Percentiles rank a stretch among this genome's conserved stretches.
Conservation (phyloP, 1,140 invertebrate genomes). For the Drosophila sturtevanti region DNA sequence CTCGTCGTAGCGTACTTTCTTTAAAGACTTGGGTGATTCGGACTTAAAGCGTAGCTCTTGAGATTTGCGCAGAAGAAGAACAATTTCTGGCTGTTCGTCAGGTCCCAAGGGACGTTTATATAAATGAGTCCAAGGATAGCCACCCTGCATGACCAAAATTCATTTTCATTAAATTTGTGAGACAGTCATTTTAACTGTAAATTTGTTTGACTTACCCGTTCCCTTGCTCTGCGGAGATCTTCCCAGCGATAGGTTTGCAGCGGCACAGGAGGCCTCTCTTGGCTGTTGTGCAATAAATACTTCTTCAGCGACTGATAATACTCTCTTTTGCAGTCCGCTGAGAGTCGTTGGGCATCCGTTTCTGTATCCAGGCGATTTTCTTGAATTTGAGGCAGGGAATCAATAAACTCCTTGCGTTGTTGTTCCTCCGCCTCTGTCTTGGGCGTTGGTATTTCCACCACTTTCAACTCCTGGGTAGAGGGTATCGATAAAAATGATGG, state of each 20-base stretch:
- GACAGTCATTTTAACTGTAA: too few species aligned
- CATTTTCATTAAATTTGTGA: neutral
- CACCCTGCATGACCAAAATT: slow-evolving; percentile 82
- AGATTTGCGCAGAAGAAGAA: slow-evolving; percentile 76
- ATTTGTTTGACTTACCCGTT: slow-evolving; percentile 64
- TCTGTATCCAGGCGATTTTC: slow-evolving; percentile 49
- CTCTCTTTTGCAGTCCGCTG: slow-evolving; percentile 77
- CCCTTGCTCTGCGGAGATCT: slow-evolving; percentile 85
- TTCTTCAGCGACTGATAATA: slow-evolving; percentile 82
- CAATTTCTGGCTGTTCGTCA: slow-evolving; percentile 83
- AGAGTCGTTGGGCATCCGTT: slow-evolving; percentile 69
- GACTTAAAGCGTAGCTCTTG: slow-evolving; percentile 78
- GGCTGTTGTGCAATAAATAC: slow-evolving; percentile 66
- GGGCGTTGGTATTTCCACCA: slow-evolving; percentile 71
- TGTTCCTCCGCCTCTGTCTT: slow-evolving; percentile 71
- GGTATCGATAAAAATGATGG: slow-evolving; percentile 18
- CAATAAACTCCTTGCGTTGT: slow-evolving; percentile 73
- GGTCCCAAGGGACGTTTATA: slow-evolving; percentile 84
- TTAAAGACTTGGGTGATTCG: slow-evolving; percentile 79
- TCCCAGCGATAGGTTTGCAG: slow-evolving; percentile 89
- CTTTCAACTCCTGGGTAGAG: slow-evolving; percentile 54
- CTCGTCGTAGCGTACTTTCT: slow-evolving; percentile 80
- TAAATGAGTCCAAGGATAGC: slow-evolving; percentile 89
- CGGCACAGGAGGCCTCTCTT: slow-evolving; percentile 85
- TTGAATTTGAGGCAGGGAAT: slow-evolving; percentile 73